Percentiles rank a stretch among this genome's conserved stretches.
phyloP scores from a whole-genome alignment of 2,113 vertebrate species.

The Clarias magur region DNA sequence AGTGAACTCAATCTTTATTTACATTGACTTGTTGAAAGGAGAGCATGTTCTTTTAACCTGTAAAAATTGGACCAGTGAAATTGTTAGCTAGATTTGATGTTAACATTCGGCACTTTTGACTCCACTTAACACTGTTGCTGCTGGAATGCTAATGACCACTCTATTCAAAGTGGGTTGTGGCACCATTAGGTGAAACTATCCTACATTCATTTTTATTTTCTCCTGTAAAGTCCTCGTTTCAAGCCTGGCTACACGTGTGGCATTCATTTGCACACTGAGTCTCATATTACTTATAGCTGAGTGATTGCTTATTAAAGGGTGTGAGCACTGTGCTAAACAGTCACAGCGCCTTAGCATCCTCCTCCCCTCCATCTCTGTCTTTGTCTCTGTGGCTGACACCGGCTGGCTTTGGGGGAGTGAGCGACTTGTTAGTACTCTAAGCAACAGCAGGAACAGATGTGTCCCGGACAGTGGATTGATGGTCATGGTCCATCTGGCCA shows the following conservation, averaged over 20 bases:
- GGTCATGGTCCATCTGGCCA: slow-evolving; percentile 99
- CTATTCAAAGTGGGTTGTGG: slow-evolving; percentile 36
- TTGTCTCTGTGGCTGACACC: slow-evolving; percentile 82
- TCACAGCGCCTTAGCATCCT: slow-evolving; percentile 20
- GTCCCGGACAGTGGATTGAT: slow-evolving; percentile 99
- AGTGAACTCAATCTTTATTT: neutral
- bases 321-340: slow-evolving; percentile 29
- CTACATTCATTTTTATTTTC: slow-evolving; percentile 24
- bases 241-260: slow-evolving; percentile 24
- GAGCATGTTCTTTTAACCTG: neutral
- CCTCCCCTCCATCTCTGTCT: slow-evolving; percentile 26
- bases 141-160: slow-evolving; percentile 37
- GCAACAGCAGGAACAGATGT: slow-evolving; percentile 99
- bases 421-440: slow-evolving; percentile 99
- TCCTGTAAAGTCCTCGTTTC: slow-evolving; percentile 20
- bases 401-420: slow-evolving; percentile 88
- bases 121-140: slow-evolving; percentile 40
- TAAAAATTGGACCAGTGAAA: slow-evolving; percentile 9
- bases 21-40: neutral
- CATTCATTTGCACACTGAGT: slow-evolving; percentile 10
- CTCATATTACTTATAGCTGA: slow-evolving; percentile 22
- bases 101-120: slow-evolving; percentile 36
- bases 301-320: slow-evolving; percentile 36
- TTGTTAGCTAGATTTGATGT: slow-evolving; percentile 35
- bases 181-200: slow-evolving; percentile 31